These are phyloP conservation scores for Acrobasis repandana DNA, from an alignment of 2,888 invertebrate genomes.

Conservation along the genomic window DNA sequence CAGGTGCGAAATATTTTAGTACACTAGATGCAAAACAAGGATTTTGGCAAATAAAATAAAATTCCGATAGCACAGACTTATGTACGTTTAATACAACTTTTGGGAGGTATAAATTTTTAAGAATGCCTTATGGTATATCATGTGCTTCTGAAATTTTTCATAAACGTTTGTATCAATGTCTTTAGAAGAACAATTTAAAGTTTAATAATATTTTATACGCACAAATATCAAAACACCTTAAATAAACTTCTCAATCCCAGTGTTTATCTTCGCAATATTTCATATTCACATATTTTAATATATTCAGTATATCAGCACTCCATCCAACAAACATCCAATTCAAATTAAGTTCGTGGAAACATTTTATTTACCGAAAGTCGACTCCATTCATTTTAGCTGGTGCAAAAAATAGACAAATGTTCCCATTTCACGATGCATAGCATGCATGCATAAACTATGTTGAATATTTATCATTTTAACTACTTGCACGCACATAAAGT, in stretches of 20 bases:
- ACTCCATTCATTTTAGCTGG: constrained; percentile 5
- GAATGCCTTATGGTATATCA: too few species aligned
- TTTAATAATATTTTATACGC: too few species aligned
- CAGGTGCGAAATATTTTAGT: too few species aligned
- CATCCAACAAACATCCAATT: constrained; percentile 7
- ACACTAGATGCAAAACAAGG: too few species aligned
- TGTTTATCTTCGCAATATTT: background rate
- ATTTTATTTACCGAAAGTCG: background rate
- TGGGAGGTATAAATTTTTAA: too few species aligned
- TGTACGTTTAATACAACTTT: too few species aligned
- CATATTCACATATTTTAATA: background rate
- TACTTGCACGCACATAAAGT: background rate
- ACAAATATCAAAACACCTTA: too few species aligned
- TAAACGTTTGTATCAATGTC: too few species aligned
- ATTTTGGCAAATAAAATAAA: too few species aligned
- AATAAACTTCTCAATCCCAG: background rate
- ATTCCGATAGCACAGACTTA: too few species aligned
- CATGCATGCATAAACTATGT: constrained; percentile 22
- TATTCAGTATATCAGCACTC: background rate
- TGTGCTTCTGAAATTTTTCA: too few species aligned
- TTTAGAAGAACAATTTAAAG: too few species aligned
- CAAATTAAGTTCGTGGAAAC: constrained; percentile 10
- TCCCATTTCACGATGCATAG: constrained; percentile 29
- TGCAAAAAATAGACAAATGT: constrained; percentile 21
- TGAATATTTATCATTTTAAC: constrained; percentile 11